These are phyloP conservation scores for Dasypolia templi DNA, from an alignment of 2,888 invertebrate genomes.

Conservation along the genomic window DNA sequence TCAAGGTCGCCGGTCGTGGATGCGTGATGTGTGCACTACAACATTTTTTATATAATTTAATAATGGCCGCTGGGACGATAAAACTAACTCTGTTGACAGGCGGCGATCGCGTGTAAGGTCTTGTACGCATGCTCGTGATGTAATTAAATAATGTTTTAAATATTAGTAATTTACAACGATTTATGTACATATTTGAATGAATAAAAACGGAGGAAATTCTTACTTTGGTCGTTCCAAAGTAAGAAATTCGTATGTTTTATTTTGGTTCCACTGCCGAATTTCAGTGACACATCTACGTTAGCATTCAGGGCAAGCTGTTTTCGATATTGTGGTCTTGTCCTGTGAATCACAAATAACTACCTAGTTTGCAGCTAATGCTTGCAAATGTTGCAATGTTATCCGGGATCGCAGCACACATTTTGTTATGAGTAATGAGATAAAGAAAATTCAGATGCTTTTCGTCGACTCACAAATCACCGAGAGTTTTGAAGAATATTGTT, in stretches of 20 bases:
- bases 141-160: conserved; percentile 21
- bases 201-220: too few species aligned
- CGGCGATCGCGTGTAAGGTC: conserved; percentile 25
- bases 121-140: conserved; percentile 16
- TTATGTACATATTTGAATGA: too few species aligned
- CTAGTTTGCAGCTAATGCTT: background rate
- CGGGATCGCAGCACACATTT: background rate
- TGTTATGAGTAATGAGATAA: too few species aligned
- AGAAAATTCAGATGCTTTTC: background rate
- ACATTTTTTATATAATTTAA: conserved; percentile 62
- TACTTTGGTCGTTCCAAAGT: too few species aligned
- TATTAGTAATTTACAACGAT: conserved; percentile 4
- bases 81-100: conserved; percentile 53
- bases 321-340: background rate
- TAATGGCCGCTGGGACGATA: conserved; percentile 52
- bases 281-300: background rate
- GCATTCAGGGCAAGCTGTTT: background rate
- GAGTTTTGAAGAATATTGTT: too few species aligned
- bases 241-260: background rate
- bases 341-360: background rate
- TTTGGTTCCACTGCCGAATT: background rate
- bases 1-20: conserved; percentile 57
- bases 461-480: background rate
- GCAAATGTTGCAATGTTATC: background rate
- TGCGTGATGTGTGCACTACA: conserved; percentile 59